Evolutionary conservation across 1,140 invertebrate species (phyloP), one percentile per base, ranked within the genome.

Genomic region (Atopsyche davidsoni): DNA sequence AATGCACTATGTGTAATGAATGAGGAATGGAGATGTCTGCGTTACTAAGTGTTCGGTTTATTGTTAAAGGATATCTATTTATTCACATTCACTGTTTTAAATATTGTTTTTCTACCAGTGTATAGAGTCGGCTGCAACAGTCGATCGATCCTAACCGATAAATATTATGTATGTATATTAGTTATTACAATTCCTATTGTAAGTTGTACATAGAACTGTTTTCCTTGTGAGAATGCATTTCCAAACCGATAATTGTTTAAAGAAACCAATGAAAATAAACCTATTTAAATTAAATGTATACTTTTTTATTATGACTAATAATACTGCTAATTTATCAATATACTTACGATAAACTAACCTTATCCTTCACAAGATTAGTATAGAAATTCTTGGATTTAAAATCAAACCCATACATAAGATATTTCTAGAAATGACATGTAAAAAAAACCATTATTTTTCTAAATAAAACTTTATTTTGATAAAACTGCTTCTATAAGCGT

Each of bases 141-240:
- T 56, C 52, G 54, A 56, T 56, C 48, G 36, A 51, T 57, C 49
- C 55, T 53, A 57, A 48, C 47, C 49, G 47, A 41, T 50, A 39
- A n/a, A n/a, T n/a, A n/a, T n/a, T n/a, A n/a, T n/a, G n/a, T 51
- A 44, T 44, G 40, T 48, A 43, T 50, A 46, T 57, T 51, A 41
- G n/a, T n/a, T 53, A 57, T 25, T 44, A 31, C 40, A 50, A 31
- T 39, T 46, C 39, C 24, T 31, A 39, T 47, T 53, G 32, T 57
- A 57, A 57, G 55, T 57, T 57, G 55, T 57, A 57, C 38, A 57
- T 57, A 57, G 51, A 42, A 39, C 51, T 50, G 51, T 53, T 57
- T 57, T 51, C 48, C 38, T 48, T 51, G 44, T 53, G 46, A 46
- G 47, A 54, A 54, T 55, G 28, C 18, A 46, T 24, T 49, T 44